A percentile compares a stretch with the other conserved stretches of the same genome.
Conservation (phyloP, 1,140 invertebrate genomes). For the Pseudoatta argentina region DNA sequence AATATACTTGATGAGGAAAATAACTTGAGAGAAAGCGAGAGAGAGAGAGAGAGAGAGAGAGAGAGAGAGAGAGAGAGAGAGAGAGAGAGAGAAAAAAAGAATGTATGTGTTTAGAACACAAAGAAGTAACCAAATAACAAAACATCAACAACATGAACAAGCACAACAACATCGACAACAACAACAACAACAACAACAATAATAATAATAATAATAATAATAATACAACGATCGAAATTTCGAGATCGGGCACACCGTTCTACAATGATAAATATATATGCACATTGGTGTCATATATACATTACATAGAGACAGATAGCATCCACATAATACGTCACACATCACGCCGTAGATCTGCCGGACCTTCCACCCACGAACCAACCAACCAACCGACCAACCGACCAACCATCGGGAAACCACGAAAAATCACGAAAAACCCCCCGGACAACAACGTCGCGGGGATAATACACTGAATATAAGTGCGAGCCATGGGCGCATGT, state of each 20-base stretch:
- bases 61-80: constrained; percentile 2
- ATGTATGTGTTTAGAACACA: constrained; percentile 42
- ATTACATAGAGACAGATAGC: constrained; percentile 56
- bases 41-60: constrained; percentile 21
- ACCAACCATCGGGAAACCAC: constrained; percentile 80
- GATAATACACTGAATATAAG: constrained; percentile 61
- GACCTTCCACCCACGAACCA: constrained; percentile 80
- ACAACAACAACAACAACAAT: constrained; percentile 62
- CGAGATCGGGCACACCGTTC: constrained; percentile 42
- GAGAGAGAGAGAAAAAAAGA: constrained; percentile 7
- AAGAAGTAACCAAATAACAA: constrained; percentile 49
- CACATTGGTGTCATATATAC: constrained; percentile 58
- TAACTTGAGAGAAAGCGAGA: constrained; percentile 52
- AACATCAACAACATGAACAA: constrained; percentile 69
- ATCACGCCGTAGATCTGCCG: constrained; percentile 84
- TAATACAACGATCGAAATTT: constrained; percentile 1
- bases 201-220: too few relatives aligned
- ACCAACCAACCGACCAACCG: constrained; percentile 72
- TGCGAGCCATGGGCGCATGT: constrained; percentile 49
- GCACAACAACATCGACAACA: constrained; percentile 59
- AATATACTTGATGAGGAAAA: constrained; percentile 40
- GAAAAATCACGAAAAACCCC: constrained; percentile 45
- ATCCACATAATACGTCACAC: constrained; percentile 78
- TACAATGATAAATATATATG: constrained; percentile 48
- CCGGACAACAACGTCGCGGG: constrained; percentile 27